phyloP scores from a whole-genome alignment of 1,140 invertebrate genomes.

The Hylaeus volcanicus region DNA sequence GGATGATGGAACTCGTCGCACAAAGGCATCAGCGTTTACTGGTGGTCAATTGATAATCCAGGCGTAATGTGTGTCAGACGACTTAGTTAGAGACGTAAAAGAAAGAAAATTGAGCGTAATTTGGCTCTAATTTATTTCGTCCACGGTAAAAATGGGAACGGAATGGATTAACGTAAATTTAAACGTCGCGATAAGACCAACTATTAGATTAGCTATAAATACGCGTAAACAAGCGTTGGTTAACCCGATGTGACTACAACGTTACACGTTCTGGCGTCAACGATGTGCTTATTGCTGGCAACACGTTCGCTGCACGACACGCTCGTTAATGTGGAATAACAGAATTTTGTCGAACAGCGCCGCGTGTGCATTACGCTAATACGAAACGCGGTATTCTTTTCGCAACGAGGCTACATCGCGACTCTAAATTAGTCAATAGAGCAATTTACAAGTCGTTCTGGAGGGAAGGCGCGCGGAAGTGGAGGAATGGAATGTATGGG shows the following conservation, averaged over 20 bases:
- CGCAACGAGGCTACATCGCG: not conserved
- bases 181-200: conserved; percentile 25
- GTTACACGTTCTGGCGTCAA: conserved; percentile 50
- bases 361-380: not conserved
- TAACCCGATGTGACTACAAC: conserved; percentile 19
- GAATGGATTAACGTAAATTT: conserved; percentile 25
- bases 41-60: not conserved
- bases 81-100: no score
- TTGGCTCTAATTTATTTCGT: not conserved
- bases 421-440: not conserved
- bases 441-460: not conserved
- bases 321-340: conserved; percentile 23
- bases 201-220: conserved; percentile 51
- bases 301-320: conserved; percentile 38
- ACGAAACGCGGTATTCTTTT: not conserved
- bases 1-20: not conserved
- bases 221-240: conserved; percentile 45
- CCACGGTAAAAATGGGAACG: not conserved
- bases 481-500: not conserved
- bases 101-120: not conserved
- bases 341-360: conserved; percentile 43
- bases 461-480: not conserved
- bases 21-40: conserved; percentile 13
- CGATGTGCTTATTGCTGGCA: conserved; percentile 59
- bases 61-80: not conserved